Percentiles rank a stretch among this genome's conserved stretches.
phyloP scores from a whole-genome alignment of 2,113 vertebrate species.

The Suricata suricatta region DNA sequence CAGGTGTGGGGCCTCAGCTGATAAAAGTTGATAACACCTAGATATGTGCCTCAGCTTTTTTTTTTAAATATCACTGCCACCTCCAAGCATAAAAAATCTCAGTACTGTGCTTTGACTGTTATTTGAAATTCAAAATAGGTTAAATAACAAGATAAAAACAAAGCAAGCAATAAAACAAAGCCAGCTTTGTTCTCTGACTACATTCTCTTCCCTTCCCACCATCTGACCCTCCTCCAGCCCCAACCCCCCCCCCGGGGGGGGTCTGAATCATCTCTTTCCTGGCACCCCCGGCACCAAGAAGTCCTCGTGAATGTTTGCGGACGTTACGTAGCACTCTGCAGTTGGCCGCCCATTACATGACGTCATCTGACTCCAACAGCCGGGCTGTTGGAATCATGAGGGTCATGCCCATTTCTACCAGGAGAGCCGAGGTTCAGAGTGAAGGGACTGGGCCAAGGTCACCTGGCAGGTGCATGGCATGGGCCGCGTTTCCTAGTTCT shows the following conservation, averaged over 20 bases:
- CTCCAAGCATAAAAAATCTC: conserved; percentile 46
- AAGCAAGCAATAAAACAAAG: conserved; percentile 63
- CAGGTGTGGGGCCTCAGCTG: background rate
- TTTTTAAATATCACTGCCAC: background rate
- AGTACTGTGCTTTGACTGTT: conserved; percentile 6
- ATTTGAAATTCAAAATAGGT: conserved; percentile 80
- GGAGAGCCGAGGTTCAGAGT: background rate
- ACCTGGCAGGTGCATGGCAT: background rate
- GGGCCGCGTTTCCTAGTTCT: background rate
- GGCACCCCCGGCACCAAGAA: conserved; percentile 50
- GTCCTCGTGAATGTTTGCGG: conserved; percentile 70
- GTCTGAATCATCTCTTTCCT: conserved; percentile 70
- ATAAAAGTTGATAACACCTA: conserved; percentile 32
- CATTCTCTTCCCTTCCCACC: conserved; percentile 55
- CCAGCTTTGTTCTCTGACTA: conserved; percentile 60
- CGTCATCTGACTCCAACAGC: conserved; percentile 25
- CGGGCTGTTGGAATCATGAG: background rate
- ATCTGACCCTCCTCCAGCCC: background rate
- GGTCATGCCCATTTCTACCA: background rate
- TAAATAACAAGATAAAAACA: conserved; percentile 76
- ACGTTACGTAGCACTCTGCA: background rate
- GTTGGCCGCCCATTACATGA: conserved; percentile 37
- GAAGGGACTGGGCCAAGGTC: conserved; percentile 35
- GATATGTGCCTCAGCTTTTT: background rate
- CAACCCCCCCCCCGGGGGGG: conserved; percentile 9